A percentile compares a stretch with the other conserved stretches of the same genome.
phyloP scores from a whole-genome alignment of 2,113 vertebrate species.

The Alectura lathami region DNA sequence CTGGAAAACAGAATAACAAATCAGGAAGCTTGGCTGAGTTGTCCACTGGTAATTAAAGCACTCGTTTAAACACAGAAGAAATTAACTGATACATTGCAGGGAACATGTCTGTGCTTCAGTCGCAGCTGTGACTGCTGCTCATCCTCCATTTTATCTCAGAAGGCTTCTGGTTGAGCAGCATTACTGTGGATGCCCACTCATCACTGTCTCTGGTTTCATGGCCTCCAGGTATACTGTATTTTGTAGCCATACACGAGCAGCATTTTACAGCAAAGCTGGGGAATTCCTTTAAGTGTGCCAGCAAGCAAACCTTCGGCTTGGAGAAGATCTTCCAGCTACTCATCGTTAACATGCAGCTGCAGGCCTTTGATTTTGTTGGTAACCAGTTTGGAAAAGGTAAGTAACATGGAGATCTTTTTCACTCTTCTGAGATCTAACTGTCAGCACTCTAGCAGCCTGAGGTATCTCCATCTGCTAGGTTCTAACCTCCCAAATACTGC shows the following conservation, averaged over 20 bases:
- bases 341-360: slow-evolving; percentile 79
- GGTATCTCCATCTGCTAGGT: neutral
- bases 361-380: slow-evolving; percentile 81
- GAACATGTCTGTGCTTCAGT: neutral
- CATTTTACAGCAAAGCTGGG: slow-evolving; percentile 77
- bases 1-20: neutral
- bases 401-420: neutral
- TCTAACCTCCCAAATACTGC: neutral
- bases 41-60: neutral
- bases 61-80: neutral
- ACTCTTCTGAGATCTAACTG: neutral
- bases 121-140: neutral
- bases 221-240: slow-evolving; percentile 36
- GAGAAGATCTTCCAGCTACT: slow-evolving; percentile 76
- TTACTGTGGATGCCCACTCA: neutral
- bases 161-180: neutral
- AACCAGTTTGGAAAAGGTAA: slow-evolving; percentile 83
- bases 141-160: neutral
- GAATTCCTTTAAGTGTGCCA: slow-evolving; percentile 83
- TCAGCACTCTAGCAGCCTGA: neutral
- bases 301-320: slow-evolving; percentile 68
- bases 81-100: neutral
- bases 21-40: neutral
- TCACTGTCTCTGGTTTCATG: neutral
- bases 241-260: slow-evolving; percentile 2